Conservation (phyloP, 2,113 vertebrate species). For the Cavia porcellus region DNA sequence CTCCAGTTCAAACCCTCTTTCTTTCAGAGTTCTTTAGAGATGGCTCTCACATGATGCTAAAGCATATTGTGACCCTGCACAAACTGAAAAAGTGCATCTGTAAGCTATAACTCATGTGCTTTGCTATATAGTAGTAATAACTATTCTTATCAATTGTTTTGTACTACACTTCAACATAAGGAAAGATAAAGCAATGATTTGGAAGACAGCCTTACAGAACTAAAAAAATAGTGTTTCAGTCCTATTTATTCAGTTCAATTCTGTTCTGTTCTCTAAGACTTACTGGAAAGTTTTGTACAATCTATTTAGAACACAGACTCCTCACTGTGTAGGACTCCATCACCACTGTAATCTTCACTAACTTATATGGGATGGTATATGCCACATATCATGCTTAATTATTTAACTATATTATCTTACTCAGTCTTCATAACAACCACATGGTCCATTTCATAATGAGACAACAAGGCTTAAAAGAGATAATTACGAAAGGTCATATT, state of each 20-base stretch:
- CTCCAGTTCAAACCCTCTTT: background rate
- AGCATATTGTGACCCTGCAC: background rate
- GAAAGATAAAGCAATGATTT: background rate
- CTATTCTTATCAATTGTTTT: background rate
- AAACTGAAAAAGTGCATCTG: background rate
- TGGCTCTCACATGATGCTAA: background rate
- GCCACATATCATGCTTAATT: background rate
- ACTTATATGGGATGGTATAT: background rate
- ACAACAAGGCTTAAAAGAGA: background rate
- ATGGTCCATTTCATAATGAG: background rate
- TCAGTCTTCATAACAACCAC: background rate
- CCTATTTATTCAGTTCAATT: background rate
- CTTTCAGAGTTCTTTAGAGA: background rate
- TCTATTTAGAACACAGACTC: background rate
- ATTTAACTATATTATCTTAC: background rate
- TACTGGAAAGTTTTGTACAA: background rate
- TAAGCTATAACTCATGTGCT: background rate
- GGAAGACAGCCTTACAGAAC: background rate
- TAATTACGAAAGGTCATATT: background rate
- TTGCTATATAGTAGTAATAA: background rate
- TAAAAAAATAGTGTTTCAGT: slow-evolving; percentile 21
- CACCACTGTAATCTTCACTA: background rate
- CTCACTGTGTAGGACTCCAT: background rate
- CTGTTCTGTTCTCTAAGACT: background rate
- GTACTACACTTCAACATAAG: background rate